Evolutionary conservation across 2,797 vertebrate genomes (phyloP), one percentile per base, ranked within the genome.

Genomic region (Oreochromis mossambicus): DNA sequence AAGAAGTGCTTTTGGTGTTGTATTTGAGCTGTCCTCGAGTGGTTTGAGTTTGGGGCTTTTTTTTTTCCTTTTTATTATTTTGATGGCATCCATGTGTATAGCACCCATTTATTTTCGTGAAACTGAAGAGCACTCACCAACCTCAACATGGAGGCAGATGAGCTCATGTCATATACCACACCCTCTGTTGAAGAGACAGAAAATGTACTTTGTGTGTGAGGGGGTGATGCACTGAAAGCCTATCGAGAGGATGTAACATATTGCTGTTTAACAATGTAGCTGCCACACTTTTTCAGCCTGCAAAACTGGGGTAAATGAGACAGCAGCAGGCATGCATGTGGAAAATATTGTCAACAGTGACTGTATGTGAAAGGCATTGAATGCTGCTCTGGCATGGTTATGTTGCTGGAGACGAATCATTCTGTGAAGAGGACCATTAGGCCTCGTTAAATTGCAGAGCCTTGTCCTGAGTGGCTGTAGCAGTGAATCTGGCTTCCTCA

Each of bases 11-110:
- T 70, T 55, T 61, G 51, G 76, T 77, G 82, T 66, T 58, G 68
- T 50, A 41, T 86, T 66, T 6, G 24, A 86, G 78, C 84, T 21
- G 61, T 52, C 52, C n/a, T 83, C 58, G 24, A 48, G 15, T 80
- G 79, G 83, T 79, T 79, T 85, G 50, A 46, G 5, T 58, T 56
- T 81, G 13, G 3, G 63, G 10, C 12, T 63, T 66, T 83, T 76
- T 51, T 12, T 1, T n/a, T 12, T 36, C 55, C 55, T 82, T 78
- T 21, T 10, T 6, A 8, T 51, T 34, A 38, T 56, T 89, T 85
- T 87, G n/a, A 91, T 84, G 80, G 26, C 70, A 54, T 87, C 79
- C 43, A 34, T 34, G 52, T 77, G 52, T 66, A 68, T 13, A 34
- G 54, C 54, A 46, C 48, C 70, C 41, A 24, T 88, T 87, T 50